These are phyloP conservation scores for Erynnis tages DNA, from an alignment of 2,888 invertebrate species.

Conservation along the genomic window DNA sequence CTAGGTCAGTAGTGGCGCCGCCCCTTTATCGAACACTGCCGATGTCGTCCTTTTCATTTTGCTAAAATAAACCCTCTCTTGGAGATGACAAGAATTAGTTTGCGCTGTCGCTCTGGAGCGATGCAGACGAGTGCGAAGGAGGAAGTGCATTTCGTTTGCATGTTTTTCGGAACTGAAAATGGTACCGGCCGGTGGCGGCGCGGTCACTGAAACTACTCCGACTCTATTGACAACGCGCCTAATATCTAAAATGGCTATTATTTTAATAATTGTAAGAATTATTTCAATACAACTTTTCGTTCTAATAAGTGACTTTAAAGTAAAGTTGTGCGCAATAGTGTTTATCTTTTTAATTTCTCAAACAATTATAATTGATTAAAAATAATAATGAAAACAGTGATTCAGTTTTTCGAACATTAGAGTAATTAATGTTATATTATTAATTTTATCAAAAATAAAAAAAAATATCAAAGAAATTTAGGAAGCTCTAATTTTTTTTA, in stretches of 20 bases:
- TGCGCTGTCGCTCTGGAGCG: constrained; percentile 38
- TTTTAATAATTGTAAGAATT: constrained; percentile 21
- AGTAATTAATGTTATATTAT: no score
- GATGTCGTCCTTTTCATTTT: constrained; percentile 42
- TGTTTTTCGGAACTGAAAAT: constrained; percentile 49
- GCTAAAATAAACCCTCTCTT: constrained; percentile 61
- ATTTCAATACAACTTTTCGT: neutral
- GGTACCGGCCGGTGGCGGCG: constrained; percentile 28
- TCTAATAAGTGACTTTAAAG: neutral
- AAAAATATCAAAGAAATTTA: no score
- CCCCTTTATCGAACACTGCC: constrained; percentile 77
- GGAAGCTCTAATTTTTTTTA: no score
- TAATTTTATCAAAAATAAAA: no score
- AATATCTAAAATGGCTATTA: constrained; percentile 24
- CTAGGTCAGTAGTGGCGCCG: constrained; percentile 79
- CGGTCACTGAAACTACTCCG: constrained; percentile 14
- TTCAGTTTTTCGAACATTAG: no score
- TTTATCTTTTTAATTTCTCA: no score
- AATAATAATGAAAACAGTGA: no score
- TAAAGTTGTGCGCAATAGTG: constrained; percentile 5
- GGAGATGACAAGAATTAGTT: constrained; percentile 53
- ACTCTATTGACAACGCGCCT: constrained; percentile 1
- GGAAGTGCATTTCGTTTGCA: constrained; percentile 65
- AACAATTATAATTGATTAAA: no score
- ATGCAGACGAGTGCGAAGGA: constrained; percentile 53